phyloP scores from a whole-genome alignment of 2,888 invertebrate species.

The Dasypolia templi region DNA sequence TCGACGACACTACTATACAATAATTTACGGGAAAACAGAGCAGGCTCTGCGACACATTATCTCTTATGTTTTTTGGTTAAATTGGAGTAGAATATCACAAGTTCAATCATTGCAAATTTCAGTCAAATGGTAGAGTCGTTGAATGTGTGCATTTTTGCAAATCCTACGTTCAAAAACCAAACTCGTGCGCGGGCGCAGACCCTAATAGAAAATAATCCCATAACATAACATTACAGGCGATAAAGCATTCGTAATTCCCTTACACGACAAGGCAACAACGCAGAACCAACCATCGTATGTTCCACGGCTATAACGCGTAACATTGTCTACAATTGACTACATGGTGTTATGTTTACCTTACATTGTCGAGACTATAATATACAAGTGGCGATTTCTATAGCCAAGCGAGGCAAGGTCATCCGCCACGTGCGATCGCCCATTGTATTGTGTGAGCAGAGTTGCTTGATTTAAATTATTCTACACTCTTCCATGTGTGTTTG shows the following conservation, averaged over 20 bases:
- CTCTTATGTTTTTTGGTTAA: neutral
- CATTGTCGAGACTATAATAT: conserved; percentile 70
- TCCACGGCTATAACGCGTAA: conserved; percentile 74
- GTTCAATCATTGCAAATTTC: neutral
- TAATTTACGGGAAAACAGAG: neutral
- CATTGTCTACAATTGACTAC: conserved; percentile 76
- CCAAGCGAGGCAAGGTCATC: conserved; percentile 79
- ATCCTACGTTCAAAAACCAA: neutral
- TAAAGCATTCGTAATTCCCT: conserved; percentile 59
- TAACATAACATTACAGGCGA: conserved; percentile 51
- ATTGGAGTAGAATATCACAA: neutral
- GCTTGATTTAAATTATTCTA: conserved; percentile 66
- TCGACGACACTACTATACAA: neutral
- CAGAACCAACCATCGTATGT: conserved; percentile 71
- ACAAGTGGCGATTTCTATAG: conserved; percentile 71
- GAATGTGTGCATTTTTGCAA: conserved; percentile 6
- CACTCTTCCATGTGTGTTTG: conserved; percentile 49
- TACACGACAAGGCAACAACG: conserved; percentile 58
- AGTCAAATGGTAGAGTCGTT: neutral
- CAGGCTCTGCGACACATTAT: neutral
- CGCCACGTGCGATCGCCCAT: conserved; percentile 80
- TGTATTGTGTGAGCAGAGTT: conserved; percentile 71
- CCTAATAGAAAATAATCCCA: conserved; percentile 54
- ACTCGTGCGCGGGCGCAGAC: conserved; percentile 44
- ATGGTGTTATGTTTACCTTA: conserved; percentile 73